Conservation (phyloP, 2,797 vertebrate genomes). For the Mallotus villosus region DNA sequence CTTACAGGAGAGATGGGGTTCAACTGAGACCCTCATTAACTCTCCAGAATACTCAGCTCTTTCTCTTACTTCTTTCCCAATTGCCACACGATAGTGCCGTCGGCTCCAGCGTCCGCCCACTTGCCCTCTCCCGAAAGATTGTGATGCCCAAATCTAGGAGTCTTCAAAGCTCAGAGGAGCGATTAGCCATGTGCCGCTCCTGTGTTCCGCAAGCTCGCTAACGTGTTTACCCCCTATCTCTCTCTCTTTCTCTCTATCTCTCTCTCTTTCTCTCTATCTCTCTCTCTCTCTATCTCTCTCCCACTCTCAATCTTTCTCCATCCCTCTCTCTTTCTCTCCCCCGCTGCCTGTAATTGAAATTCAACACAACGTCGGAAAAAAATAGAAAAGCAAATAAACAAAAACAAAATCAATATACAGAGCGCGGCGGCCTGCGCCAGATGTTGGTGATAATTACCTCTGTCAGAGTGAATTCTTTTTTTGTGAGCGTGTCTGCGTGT, state of each 20-base stretch:
- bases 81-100: slow-evolving; percentile 48
- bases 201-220: slow-evolving; percentile 44
- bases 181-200: slow-evolving; percentile 53
- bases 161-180: slow-evolving; percentile 57
- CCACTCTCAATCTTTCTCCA: not conserved
- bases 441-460: slow-evolving; percentile 27
- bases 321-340: slow-evolving; percentile 9
- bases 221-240: slow-evolving; percentile 1
- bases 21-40: not conserved
- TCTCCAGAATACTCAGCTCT: slow-evolving; percentile 8
- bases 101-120: slow-evolving; percentile 29
- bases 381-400: slow-evolving; percentile 40
- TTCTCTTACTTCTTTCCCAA: slow-evolving; percentile 12
- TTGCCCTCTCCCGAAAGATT: slow-evolving; percentile 57
- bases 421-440: slow-evolving; percentile 6
- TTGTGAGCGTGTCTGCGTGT: not conserved
- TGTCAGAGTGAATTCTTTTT: slow-evolving; percentile 14
- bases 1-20: not conserved
- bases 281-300: not conserved
- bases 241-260: slow-evolving; percentile 1
- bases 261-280: not conserved
- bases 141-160: slow-evolving; percentile 56
- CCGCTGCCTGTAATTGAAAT: slow-evolving; percentile 62
- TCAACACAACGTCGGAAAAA: slow-evolving; percentile 56
- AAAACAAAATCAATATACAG: slow-evolving; percentile 42